A percentile compares a stretch with the other conserved stretches of the same genome.
These are phyloP conservation scores for Semotilus atromaculatus DNA, from an alignment of 2,797 vertebrate genomes.

Conservation along the genomic window DNA sequence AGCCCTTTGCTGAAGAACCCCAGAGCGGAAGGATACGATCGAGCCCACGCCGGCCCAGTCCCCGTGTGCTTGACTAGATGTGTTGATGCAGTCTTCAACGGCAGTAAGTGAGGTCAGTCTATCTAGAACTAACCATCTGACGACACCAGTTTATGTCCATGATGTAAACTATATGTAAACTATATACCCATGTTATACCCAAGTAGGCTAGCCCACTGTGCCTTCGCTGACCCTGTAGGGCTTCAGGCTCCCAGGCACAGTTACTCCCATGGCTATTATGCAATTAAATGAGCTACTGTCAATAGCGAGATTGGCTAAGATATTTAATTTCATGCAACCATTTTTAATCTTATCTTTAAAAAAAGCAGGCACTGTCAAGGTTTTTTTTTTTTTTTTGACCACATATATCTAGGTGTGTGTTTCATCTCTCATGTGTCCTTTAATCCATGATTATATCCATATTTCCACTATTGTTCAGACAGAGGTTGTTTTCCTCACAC, in stretches of 20 bases:
- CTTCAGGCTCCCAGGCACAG: background rate
- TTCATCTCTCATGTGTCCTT: constrained; percentile 6
- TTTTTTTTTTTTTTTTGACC: background rate
- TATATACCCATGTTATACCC: too few relatives aligned
- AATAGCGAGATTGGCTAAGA: background rate
- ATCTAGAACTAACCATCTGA: background rate
- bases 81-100: background rate
- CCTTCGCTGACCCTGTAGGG: background rate
- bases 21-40: too few relatives aligned
- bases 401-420: background rate
- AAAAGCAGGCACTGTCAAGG: background rate
- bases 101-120: background rate
- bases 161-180: too few relatives aligned
- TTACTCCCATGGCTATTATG: background rate
- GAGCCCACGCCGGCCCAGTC: too few relatives aligned
- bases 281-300: background rate
- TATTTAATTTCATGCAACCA: background rate
- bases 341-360: background rate
- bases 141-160: background rate
- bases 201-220: background rate
- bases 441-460: constrained; percentile 33
- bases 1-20: too few relatives aligned
- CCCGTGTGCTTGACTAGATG: too few relatives aligned
- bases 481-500: background rate
- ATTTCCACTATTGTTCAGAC: background rate